These are phyloP conservation scores for Pachypanchax playfairii DNA, from an alignment of 2,113 vertebrate genomes.

Conservation along the genomic window DNA sequence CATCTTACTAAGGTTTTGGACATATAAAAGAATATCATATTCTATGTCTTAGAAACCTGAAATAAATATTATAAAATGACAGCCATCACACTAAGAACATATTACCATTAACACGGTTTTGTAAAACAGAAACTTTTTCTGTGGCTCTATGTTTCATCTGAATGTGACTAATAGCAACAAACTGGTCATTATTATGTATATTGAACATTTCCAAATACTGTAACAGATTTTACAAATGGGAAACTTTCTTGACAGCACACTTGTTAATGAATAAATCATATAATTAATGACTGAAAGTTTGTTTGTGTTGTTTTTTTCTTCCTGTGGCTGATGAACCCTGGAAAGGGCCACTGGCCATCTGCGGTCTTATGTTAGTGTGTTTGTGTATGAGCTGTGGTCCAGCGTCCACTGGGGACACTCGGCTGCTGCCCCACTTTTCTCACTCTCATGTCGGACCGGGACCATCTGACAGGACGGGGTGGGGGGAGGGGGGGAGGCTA, in stretches of 20 bases:
- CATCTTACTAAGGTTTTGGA: too few species aligned
- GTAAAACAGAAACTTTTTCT: too few species aligned
- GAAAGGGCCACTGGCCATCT: constrained; percentile 78
- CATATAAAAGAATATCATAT: too few species aligned
- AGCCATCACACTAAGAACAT: too few species aligned
- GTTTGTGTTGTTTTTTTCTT: constrained; percentile 46
- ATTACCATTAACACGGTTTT: too few species aligned
- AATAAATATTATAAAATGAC: too few species aligned
- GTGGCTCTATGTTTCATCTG: background rate
- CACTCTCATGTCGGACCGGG: constrained; percentile 74
- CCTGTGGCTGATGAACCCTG: constrained; percentile 67
- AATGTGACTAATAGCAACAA: background rate
- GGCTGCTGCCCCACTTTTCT: constrained; percentile 80
- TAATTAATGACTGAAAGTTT: constrained; percentile 66
- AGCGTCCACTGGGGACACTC: constrained; percentile 73
- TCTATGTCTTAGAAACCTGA: too few species aligned
- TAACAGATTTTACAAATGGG: constrained; percentile 38
- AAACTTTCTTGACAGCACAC: constrained; percentile 56
- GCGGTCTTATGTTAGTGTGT: constrained; percentile 53
- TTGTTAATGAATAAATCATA: constrained; percentile 74
- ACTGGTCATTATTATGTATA: background rate
- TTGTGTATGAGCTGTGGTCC: constrained; percentile 56
- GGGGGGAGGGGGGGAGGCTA: constrained; percentile 44
- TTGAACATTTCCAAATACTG: constrained; percentile 11
- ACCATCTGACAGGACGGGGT: constrained; percentile 74